Evolutionary conservation across 1,140 invertebrate species (phyloP).

Genomic region (Chymomyza costata): DNA sequence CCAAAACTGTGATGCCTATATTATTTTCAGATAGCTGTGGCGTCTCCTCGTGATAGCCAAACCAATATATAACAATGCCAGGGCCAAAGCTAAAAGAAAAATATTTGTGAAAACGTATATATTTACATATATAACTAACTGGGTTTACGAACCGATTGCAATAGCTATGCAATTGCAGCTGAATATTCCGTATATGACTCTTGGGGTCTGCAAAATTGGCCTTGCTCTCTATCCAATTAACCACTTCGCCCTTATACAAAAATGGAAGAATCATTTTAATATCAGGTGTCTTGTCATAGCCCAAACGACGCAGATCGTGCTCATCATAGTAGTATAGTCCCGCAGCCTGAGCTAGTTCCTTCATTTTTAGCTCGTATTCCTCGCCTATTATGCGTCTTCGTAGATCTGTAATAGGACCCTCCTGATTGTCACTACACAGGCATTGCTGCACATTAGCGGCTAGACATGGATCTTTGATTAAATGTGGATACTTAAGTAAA

Average conservation of each 20-base stretch:
- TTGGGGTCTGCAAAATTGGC: conserved; percentile 92
- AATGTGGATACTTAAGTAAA: conserved; percentile 80
- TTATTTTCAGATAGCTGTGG: conserved; percentile 79
- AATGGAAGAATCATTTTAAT: conserved; percentile 93
- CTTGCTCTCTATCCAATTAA: conserved; percentile 98
- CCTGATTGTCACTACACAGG: conserved; percentile 81
- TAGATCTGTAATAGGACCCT: conserved; percentile 83
- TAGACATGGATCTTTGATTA: conserved; percentile 81
- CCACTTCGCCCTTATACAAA: conserved; percentile 87
- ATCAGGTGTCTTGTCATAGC: conserved; percentile 97
- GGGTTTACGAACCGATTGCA: conserved; percentile 84
- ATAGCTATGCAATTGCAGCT: conserved; percentile 92
- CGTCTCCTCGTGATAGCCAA: conserved; percentile 89
- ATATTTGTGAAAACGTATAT: conserved; percentile 4
- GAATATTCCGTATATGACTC: conserved; percentile 88
- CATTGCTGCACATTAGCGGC: conserved; percentile 81
- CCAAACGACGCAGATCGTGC: conserved; percentile 84
- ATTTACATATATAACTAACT: background rate
- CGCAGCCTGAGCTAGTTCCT: conserved; percentile 78
- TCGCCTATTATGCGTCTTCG: conserved; percentile 84
- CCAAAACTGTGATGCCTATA: conserved; percentile 80
- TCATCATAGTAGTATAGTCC: conserved; percentile 87
- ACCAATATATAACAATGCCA: conserved; percentile 97
- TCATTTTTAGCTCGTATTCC: conserved; percentile 85
- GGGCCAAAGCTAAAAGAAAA: conserved; percentile 85